Base-by-base conservation (phyloP, 2,113 vertebrate genomes). In the Neotoma lepida region DNA sequence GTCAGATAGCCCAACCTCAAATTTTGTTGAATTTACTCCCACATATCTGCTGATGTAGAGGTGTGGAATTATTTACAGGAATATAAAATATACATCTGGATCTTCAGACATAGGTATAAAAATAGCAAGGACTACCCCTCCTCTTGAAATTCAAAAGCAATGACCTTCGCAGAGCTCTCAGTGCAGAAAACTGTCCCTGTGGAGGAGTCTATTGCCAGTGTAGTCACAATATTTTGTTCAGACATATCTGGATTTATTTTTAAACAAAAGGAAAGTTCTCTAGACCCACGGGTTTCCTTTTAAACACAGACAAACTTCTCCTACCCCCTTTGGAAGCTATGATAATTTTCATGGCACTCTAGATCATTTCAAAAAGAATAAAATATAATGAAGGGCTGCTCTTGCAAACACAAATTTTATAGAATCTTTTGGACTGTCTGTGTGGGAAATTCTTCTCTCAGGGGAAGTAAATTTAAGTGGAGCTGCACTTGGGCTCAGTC, bases 381-480 rank as follows among this genome's bases (percentile, higher is more conserved):
- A 96, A 96, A 76, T 92, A 96, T 95, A 97, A 95, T 71, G 58
- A 93, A 88, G 88, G 54, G 78, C 15, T 95, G 89, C 39, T 92
- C 77, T 86, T 96, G 90, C 82, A 96, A 93, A 97, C 76, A 95
- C 95, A 93, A 89, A 93, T 92, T 96, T 97, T 77, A 63, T 78
- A 86, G 71, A 96, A 70, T 70, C 61, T 89, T 93, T 85, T 96
- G 91, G 96, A 96, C 90, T 51, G 46, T 81, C 85, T 94, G 96
- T 63, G 95, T 97, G 94, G 96, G 94, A 97, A 95, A 94, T 92
- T 96, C 89, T 96, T 89, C 91, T 97, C 96, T 97, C 97, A 76
- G 68, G 96, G 96, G 96, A 96, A 93, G 94, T 80, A 70, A 93
- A 93, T 96, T 93, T 96, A 94, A 96, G 94, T 95, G 94, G 90